Evolutionary conservation across 2,888 invertebrate species (phyloP).

Genomic region (Scotopteryx bipunctaria): DNA sequence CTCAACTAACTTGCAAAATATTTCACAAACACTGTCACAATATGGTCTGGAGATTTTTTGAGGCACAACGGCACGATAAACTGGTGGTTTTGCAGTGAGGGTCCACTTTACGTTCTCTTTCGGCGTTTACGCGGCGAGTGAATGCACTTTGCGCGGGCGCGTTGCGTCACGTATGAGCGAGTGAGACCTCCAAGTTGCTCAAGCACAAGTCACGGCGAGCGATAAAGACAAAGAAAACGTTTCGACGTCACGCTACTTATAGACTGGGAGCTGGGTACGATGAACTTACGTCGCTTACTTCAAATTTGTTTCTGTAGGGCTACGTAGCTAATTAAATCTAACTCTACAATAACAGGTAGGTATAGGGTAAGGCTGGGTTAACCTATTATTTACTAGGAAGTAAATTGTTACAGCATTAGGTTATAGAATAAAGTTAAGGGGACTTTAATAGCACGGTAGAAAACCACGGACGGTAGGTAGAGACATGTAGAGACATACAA

Average conservation of each 20-base stretch:
- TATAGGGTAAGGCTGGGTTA: no score
- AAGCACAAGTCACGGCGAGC: conserved; percentile 28
- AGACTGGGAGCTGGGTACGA: conserved; percentile 8
- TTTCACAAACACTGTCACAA: conserved; percentile 37
- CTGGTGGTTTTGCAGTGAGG: neutral
- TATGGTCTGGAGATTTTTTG: neutral
- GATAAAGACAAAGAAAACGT: conserved; percentile 49
- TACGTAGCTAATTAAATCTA: no score
- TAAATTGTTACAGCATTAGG: no score
- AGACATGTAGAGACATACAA: no score
- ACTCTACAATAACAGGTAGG: no score
- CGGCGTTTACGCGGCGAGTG: conserved; percentile 69
- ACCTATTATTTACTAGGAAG: no score
- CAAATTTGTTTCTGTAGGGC: no score
- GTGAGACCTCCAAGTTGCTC: conserved; percentile 42
- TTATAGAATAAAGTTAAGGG: no score
- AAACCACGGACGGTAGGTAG: no score
- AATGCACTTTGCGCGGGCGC: conserved; percentile 69
- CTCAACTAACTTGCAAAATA: conserved; percentile 45
- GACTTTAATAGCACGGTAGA: no score
- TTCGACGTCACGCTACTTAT: conserved; percentile 31
- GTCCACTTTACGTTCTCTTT: conserved; percentile 52
- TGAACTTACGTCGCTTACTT: conserved; percentile 4
- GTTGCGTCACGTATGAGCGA: conserved; percentile 58
- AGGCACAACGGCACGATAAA: neutral